Conservation (phyloP, 1,140 invertebrate genomes). For the Akabosia matsudoensis region DNA sequence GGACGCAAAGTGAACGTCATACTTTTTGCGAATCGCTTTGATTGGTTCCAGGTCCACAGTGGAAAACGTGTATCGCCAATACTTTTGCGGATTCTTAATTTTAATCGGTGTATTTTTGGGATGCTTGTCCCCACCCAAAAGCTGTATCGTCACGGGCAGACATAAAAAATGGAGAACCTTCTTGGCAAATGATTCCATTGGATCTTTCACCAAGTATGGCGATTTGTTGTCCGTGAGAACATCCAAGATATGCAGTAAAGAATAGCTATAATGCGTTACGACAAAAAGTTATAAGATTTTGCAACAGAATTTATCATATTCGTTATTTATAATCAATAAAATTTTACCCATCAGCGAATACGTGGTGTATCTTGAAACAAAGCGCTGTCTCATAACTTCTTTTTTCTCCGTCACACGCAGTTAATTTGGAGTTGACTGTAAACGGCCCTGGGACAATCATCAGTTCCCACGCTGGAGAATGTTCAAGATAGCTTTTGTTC, state of each 20-base stretch:
- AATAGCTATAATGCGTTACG: constrained; percentile 19
- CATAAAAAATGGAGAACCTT: not conserved
- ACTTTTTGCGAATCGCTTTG: constrained; percentile 12
- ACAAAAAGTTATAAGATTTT: too few species aligned
- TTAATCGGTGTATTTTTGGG: not conserved
- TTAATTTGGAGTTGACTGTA: not conserved
- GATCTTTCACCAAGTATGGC: constrained; percentile 33
- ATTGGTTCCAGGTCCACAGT: not conserved
- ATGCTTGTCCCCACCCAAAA: not conserved
- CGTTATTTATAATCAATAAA: not conserved
- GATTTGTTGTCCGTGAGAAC: constrained; percentile 16
- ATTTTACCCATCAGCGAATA: constrained; percentile 28
- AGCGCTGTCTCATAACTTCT: constrained; percentile 9
- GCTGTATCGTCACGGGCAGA: not conserved
- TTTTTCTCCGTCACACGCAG: not conserved
- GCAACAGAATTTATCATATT: too few species aligned
- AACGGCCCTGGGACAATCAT: constrained; percentile 27
- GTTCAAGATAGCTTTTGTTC: constrained; percentile 18
- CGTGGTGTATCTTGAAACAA: constrained; percentile 33
- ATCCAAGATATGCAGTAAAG: constrained; percentile 32
- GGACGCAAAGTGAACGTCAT: constrained; percentile 24
- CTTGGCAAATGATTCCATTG: constrained; percentile 12
- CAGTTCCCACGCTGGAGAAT: constrained; percentile 32
- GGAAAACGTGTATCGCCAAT: constrained; percentile 1
- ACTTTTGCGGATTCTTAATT: not conserved